Evolutionary conservation across 2,113 vertebrate species (phyloP).

Genomic region (Plotosus lineatus): DNA sequence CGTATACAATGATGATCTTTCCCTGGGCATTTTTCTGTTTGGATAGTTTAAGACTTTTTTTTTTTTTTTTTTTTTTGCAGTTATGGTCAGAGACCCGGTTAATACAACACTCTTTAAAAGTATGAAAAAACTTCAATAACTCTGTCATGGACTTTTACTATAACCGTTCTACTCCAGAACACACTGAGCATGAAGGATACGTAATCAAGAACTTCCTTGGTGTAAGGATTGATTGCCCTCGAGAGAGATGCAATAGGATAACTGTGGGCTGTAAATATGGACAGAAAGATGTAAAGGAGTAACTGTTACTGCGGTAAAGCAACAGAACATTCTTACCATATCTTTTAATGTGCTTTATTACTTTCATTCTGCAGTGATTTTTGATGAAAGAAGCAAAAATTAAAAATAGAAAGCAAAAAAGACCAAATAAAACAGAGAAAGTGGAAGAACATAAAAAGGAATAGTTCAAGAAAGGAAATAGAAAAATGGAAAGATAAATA

Average conservation of each 20-base stretch:
- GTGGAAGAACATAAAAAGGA: no score
- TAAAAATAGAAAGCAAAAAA: background rate
- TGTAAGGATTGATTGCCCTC: slow-evolving; percentile 91
- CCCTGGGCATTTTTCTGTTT: slow-evolving; percentile 86
- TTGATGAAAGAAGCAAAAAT: background rate
- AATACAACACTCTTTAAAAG: background rate
- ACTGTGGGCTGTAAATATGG: slow-evolving; percentile 77
- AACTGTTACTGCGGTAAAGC: no score
- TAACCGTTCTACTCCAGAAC: background rate
- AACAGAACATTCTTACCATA: no score
- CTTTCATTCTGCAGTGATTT: no score
- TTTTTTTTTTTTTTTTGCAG: background rate
- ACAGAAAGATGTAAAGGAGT: background rate
- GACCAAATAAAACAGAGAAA: background rate
- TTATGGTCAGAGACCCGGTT: no score
- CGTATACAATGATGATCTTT: slow-evolving; percentile 93
- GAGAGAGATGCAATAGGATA: slow-evolving; percentile 84
- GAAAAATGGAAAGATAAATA: no score
- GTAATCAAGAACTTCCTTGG: slow-evolving; percentile 84
- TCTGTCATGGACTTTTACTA: background rate
- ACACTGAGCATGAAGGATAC: slow-evolving; percentile 83
- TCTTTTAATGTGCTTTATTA: no score
- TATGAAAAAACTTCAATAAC: background rate
- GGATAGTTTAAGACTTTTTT: slow-evolving; percentile 15
- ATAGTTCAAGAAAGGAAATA: no score